Percentiles rank a stretch among this genome's conserved stretches.
Evolutionary conservation across 2,797 vertebrate species (phyloP).

Genomic region (Platalea minor): DNA sequence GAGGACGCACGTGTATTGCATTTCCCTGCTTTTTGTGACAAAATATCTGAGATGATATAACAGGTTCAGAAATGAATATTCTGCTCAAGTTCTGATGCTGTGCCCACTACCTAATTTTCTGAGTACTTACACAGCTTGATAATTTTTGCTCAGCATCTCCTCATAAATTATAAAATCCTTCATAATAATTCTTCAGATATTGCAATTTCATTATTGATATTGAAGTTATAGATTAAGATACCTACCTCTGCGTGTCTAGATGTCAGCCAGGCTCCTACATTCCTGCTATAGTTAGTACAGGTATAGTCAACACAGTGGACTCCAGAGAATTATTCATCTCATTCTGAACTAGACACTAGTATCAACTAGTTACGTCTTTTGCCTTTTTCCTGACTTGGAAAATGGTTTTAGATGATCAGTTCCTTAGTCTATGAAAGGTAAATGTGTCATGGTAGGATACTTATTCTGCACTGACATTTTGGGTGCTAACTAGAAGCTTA

Average conservation of each 20-base stretch:
- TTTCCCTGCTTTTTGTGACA: not conserved
- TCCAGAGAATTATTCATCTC: not conserved
- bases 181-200: not conserved
- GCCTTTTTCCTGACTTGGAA: not conserved
- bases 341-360: not conserved
- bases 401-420: not conserved
- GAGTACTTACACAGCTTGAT: not conserved
- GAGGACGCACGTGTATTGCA: rapidly evolving
- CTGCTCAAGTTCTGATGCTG: not conserved
- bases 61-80: not conserved
- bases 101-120: not conserved
- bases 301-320: not conserved
- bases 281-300: not conserved
- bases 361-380: not conserved
- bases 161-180: not conserved
- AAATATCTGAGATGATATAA: not conserved
- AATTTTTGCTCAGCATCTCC: not conserved
- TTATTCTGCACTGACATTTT: not conserved
- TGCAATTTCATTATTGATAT: not conserved
- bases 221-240: not conserved
- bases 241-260: not conserved
- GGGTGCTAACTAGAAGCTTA: not conserved
- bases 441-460: not conserved
- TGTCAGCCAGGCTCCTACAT: not conserved
- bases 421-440: not conserved